phyloP scores from a whole-genome alignment of 2,888 invertebrate species.

The Aleiodes leptofemur region DNA sequence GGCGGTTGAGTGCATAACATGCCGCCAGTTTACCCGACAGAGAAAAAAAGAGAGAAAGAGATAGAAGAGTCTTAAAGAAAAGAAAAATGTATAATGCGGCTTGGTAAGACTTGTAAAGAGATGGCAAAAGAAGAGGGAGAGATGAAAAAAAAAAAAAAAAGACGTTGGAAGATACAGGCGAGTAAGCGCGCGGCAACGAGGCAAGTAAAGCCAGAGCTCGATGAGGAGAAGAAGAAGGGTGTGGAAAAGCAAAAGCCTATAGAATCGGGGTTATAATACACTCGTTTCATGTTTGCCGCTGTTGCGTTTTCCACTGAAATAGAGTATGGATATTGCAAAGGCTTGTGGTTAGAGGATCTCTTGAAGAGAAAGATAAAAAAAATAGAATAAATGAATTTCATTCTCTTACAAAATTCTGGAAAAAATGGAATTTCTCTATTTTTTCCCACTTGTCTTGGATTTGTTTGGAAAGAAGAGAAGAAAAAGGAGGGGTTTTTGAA shows the following conservation, averaged over 20 bases:
- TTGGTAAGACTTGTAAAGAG: slow-evolving; percentile 8
- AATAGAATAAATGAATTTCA: neutral
- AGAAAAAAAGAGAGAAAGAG: slow-evolving; percentile 19
- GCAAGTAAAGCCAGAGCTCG: slow-evolving; percentile 29
- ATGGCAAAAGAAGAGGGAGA: slow-evolving; percentile 31
- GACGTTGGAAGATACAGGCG: slow-evolving; percentile 27
- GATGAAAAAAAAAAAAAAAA: slow-evolving; percentile 1
- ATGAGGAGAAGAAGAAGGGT: slow-evolving; percentile 25
- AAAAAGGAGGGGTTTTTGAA: too few species aligned
- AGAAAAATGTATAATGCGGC: slow-evolving; percentile 30
- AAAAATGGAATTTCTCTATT: neutral
- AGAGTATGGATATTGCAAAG: slow-evolving; percentile 24
- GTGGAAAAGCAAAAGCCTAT: slow-evolving; percentile 31
- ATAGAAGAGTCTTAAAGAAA: slow-evolving; percentile 29
- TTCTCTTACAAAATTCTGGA: slow-evolving; percentile 12
- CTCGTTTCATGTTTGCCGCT: slow-evolving; percentile 36
- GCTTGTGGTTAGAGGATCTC: slow-evolving; percentile 22
- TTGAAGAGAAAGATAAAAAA: neutral
- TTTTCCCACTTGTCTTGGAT: neutral
- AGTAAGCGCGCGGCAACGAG: slow-evolving; percentile 32
- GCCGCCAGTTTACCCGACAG: slow-evolving; percentile 30
- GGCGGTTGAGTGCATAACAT: slow-evolving; percentile 50
- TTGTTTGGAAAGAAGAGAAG: neutral
- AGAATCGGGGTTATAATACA: slow-evolving; percentile 36
- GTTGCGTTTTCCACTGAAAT: slow-evolving; percentile 30